Evolutionary conservation across 64 coral and sea anemone species (phyloP).

Genomic region (Porites lutea): DNA sequence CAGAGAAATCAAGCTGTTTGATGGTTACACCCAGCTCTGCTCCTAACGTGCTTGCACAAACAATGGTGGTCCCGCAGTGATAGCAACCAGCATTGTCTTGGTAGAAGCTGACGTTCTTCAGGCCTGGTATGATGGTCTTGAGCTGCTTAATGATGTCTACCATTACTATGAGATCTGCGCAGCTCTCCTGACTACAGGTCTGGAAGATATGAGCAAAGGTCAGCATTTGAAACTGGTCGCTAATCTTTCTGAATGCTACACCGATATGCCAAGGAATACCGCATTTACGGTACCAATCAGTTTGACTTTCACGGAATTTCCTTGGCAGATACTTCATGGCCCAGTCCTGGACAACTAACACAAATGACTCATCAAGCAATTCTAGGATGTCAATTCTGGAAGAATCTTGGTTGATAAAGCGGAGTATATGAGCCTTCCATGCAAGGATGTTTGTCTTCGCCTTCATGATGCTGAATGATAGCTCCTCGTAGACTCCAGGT

Average conservation of each 20-base stretch:
- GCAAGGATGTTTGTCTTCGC: conserved; percentile 9
- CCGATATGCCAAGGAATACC: conserved; percentile 37
- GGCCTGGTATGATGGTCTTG: background rate
- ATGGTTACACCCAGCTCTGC: too few relatives aligned
- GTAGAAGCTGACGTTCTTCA: background rate
- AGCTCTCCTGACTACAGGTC: conserved; percentile 22
- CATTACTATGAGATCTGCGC: conserved; percentile 29
- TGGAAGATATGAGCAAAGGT: conserved; percentile 50
- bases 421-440: conserved; percentile 51
- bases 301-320: conserved; percentile 30
- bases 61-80: too few relatives aligned
- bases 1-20: too few relatives aligned
- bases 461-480: background rate
- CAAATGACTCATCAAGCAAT: background rate
- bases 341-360: conserved; percentile 30
- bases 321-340: conserved; percentile 50
- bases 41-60: too few relatives aligned
- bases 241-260: conserved; percentile 4
- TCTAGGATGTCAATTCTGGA: conserved; percentile 16
- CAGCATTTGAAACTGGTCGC: conserved; percentile 22
- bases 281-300: conserved; percentile 42
- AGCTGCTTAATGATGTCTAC: conserved; percentile 22
- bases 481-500: background rate
- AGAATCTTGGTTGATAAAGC: conserved; percentile 21
- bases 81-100: conserved; percentile 3